Evolutionary conservation across 2,888 invertebrate species (phyloP), one percentile per base, ranked within the genome.

Genomic region (Ashinkailepas kermadecensis): DNA sequence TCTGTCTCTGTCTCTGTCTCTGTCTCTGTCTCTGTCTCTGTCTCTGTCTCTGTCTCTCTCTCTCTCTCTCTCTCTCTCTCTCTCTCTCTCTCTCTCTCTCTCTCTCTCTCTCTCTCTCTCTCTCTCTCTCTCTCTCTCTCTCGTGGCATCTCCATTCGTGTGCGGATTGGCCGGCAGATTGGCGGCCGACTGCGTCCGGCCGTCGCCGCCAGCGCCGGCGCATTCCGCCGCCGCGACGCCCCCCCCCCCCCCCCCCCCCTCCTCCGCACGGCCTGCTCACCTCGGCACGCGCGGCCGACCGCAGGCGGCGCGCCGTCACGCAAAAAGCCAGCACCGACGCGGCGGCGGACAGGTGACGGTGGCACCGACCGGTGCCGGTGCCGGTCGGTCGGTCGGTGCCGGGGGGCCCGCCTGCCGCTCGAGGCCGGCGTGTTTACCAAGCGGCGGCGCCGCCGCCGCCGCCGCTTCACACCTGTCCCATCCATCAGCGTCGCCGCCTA

Each of bases 391-490:
- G 39, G 39, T 4, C 23, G 70, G 23, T 15, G 70, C 25, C 23
- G 23, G 25, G 67, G 67, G 12, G 67, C 12, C 67, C 25, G 67
- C 25, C 12, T 10, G n/a, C 65, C 23, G 23, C 67, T 23, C 62
- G 70, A 25, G 39, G 39, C 39, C 25, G 70, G 15, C 25, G 12
- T 70, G 70, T 39, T 70, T 15, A 39, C 39, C 25, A 39, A 15
- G 7, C 70, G 70, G 25, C 25, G 65, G 23, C 64, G 64, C n/a
- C 64, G n/a, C 39, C 39, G 39, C 18, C n/a, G n/a, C n/a, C 21
- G 64, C n/a, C 70, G 70, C 70, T 18, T 70, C 70, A 70, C 70
- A 70, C 70, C 70, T 70, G 70, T 13, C 70, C 70, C 70, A 70
- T 70, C 70, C 70, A 39, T 70, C 70, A 70, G 70, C 70, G 70